phyloP scores from a whole-genome alignment of 2,888 invertebrate genomes.

The Troides aeacus region DNA sequence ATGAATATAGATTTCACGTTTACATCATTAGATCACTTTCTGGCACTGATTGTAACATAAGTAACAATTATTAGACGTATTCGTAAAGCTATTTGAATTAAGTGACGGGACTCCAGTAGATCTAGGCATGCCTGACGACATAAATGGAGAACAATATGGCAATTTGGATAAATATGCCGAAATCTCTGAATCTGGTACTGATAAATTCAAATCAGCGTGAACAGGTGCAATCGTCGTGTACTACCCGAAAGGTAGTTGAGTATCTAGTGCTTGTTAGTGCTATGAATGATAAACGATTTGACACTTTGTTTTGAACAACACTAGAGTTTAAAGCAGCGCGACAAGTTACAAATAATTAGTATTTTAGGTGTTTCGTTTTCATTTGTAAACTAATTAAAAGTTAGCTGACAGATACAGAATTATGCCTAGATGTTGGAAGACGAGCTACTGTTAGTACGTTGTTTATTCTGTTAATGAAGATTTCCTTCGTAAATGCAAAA shows the following conservation, averaged over 20 bases:
- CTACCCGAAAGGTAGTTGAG: not conserved
- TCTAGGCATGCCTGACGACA: constrained; percentile 24
- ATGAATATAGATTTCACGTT: constrained; percentile 1
- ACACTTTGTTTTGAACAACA: not conserved
- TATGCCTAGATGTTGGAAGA: too few species aligned
- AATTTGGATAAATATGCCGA: constrained; percentile 29
- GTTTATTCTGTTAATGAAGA: too few species aligned
- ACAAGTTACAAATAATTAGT: too few species aligned
- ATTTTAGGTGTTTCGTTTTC: too few species aligned
- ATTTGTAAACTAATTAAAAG: too few species aligned
- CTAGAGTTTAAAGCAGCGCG: not conserved
- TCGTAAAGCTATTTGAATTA: constrained; percentile 34
- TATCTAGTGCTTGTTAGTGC: constrained; percentile 2
- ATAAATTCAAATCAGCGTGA: constrained; percentile 54
- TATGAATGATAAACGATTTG: not conserved
- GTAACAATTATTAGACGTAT: constrained; percentile 32
- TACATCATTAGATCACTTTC: constrained; percentile 3
- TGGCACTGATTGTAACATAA: constrained; percentile 23
- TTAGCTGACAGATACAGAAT: too few species aligned
- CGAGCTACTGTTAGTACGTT: too few species aligned
- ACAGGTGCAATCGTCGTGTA: constrained; percentile 2
- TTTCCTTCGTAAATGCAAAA: too few species aligned
- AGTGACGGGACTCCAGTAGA: constrained; percentile 34
- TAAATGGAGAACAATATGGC: constrained; percentile 27
- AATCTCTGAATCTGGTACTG: constrained; percentile 38